Evolutionary conservation across 1,140 invertebrate genomes (phyloP).

Genomic region (Drosophila guanche): DNA sequence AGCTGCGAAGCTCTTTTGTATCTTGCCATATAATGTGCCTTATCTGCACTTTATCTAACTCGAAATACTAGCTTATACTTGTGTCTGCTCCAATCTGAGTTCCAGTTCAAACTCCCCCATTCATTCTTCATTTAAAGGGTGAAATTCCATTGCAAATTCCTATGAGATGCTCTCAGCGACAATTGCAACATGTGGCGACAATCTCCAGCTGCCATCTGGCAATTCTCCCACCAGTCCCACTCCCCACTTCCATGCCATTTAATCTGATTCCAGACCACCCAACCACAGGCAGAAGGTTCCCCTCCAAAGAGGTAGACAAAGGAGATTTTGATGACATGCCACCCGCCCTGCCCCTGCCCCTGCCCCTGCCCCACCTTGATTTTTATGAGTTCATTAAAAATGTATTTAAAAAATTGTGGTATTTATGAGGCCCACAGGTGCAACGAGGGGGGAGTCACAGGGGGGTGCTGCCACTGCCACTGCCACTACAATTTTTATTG

Average conservation of each 20-base stretch:
- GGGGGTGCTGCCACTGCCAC: neutral
- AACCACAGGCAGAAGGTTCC: neutral
- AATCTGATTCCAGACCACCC: constrained; percentile 33
- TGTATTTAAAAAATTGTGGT: constrained; percentile 50
- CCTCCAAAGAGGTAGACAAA: constrained; percentile 15
- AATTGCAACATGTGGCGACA: constrained; percentile 25
- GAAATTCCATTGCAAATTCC: constrained; percentile 10
- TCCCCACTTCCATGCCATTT: no score
- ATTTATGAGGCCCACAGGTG: constrained; percentile 39
- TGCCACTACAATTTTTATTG: constrained; percentile 30
- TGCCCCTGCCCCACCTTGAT: neutral
- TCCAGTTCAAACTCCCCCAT: constrained; percentile 23
- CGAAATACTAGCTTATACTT: neutral
- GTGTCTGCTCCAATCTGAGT: neutral
- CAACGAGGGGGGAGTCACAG: neutral
- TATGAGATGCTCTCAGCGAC: constrained; percentile 25
- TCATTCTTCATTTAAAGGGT: constrained; percentile 21
- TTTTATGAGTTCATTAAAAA: constrained; percentile 48
- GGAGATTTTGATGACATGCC: constrained; percentile 33
- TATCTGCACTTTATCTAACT: neutral
- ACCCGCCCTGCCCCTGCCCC: neutral
- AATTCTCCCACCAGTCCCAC: constrained; percentile 24
- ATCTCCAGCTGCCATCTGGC: constrained; percentile 21
- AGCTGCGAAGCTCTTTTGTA: no score
- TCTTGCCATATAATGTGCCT: no score